Base-by-base conservation (phyloP, 2,113 vertebrate genomes). In the Xiphophorus hellerii region DNA sequence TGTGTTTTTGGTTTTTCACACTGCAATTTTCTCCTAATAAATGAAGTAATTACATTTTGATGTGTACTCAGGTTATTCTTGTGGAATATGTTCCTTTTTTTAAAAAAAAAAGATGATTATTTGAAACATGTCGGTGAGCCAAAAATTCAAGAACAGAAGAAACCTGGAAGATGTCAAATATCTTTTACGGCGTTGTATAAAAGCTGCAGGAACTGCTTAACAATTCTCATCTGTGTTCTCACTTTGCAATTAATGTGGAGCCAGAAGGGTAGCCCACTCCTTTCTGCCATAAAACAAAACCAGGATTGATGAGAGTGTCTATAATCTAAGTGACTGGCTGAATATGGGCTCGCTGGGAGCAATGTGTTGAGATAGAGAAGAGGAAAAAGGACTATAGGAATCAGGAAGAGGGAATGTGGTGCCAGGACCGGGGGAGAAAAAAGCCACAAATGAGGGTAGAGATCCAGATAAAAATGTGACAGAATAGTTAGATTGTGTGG, bases 201-300 rank as follows among this genome's bases (percentile, higher is more conserved):
- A 12, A 66, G 35, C 14, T n/a, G 65, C 14, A 37, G 35, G 42
- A 71, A 71, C n/a, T 66, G 78, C 85, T 87, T 87, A 85, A 86
- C 71, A 75, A 86, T 86, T 80, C 78, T 48, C 51, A 66, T 83
- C 83, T 79, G 66, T 82, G 81, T 91, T 92, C 80, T 73, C 83
- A 84, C 80, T 84, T 62, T 79, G 87, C 91, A 92, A 93, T 91
- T 92, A 91, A 93, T 86, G 86, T 88, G 80, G 77, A 84, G 89
- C 83, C 81, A 79, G 87, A 84, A 90, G 88, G 85, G 89, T 65
- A 70, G 81, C 80, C 73, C 71, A 82, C 84, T 88, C 77, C 72
- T 86, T 85, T 83, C 87, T 78, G 75, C 77, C 84, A 79, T 90
- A 84, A 92, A 89, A 92, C 81, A 84, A 92, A 93, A 90, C 70